Percentiles rank a stretch among this genome's conserved stretches.
These are phyloP conservation scores for Eilema sororculum DNA, from an alignment of 2,888 invertebrate species.

Conservation along the genomic window DNA sequence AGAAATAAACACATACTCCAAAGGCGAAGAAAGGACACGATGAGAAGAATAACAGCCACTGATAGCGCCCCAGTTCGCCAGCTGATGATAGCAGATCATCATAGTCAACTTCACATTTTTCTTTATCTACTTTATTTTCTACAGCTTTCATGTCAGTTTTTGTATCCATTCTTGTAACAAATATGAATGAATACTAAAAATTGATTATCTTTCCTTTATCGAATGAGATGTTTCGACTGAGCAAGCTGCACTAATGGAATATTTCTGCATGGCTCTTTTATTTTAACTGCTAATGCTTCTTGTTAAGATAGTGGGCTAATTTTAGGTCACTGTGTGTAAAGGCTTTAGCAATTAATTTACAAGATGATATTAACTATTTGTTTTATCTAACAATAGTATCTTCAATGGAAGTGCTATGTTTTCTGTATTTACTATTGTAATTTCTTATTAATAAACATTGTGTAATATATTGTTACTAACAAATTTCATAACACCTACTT, in stretches of 20 bases:
- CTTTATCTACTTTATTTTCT: constrained; percentile 29
- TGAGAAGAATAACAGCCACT: constrained; percentile 57
- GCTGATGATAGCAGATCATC: constrained; percentile 63
- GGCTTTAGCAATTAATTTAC: constrained; percentile 36
- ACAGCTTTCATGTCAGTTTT: not conserved
- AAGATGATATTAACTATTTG: not conserved
- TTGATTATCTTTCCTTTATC: not conserved
- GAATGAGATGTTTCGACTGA: too few relatives aligned
- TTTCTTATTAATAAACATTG: too few relatives aligned
- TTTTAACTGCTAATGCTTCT: not conserved
- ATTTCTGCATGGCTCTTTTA: not conserved
- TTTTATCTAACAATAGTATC: not conserved
- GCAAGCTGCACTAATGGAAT: not conserved
- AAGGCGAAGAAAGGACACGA: constrained; percentile 63
- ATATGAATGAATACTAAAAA: not conserved
- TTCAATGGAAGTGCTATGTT: not conserved
- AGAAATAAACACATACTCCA: constrained; percentile 61
- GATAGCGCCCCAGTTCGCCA: constrained; percentile 64
- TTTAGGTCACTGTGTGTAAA: constrained; percentile 24
- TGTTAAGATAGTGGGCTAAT: not conserved
- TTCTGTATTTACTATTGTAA: too few relatives aligned
- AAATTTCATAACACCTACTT: too few relatives aligned
- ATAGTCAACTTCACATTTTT: constrained; percentile 53
- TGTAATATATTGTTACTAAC: too few relatives aligned
- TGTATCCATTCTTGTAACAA: not conserved